Percentiles rank a stretch among this genome's conserved stretches.
Conservation (phyloP, 2,888 invertebrate species). For the Agrotis segetum region DNA sequence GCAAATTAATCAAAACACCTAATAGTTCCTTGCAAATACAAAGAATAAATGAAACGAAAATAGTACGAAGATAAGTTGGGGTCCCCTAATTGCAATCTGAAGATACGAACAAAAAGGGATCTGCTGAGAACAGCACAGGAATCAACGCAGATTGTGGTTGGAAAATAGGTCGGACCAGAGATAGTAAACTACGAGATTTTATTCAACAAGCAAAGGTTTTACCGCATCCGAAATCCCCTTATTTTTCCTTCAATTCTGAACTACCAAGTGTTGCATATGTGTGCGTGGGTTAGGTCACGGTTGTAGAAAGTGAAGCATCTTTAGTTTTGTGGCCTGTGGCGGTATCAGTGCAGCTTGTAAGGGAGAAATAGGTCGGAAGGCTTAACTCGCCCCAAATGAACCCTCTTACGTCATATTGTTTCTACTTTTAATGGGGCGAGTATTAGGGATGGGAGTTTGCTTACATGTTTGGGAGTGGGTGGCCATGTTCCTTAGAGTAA, state of each 20-base stretch:
- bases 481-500: neutral
- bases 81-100: constrained; percentile 70
- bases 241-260: constrained; percentile 4
- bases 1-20: constrained; percentile 42
- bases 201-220: constrained; percentile 14
- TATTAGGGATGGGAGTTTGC: constrained; percentile 66
- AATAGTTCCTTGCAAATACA: constrained; percentile 21
- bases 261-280: constrained; percentile 8
- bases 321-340: constrained; percentile 19
- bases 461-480: constrained; percentile 39
- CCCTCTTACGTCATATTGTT: constrained; percentile 59
- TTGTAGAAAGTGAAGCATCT: constrained; percentile 14
- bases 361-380: constrained; percentile 71
- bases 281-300: neutral
- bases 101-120: constrained; percentile 66
- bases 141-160: constrained; percentile 64
- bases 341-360: constrained; percentile 39
- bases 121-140: constrained; percentile 66
- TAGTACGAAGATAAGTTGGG: constrained; percentile 60
- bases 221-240: neutral
- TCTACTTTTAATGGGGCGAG: constrained; percentile 69
- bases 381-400: constrained; percentile 64
- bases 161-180: constrained; percentile 36
- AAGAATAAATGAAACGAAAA: constrained; percentile 53
- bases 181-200: constrained; percentile 18